Conservation (phyloP, 1,140 invertebrate genomes). For the Macrobrachium rosenbergii region DNA sequence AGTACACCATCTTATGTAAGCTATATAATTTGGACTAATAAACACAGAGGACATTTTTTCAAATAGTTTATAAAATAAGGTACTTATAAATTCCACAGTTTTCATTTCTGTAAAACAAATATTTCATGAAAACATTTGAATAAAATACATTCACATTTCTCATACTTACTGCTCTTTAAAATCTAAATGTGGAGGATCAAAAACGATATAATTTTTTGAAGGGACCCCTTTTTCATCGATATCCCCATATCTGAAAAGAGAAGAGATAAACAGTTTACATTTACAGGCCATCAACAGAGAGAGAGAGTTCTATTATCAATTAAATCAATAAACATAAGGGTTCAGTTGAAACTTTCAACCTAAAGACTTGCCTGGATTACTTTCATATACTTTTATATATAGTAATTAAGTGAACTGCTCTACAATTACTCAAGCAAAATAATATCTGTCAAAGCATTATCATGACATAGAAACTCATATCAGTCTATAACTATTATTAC, state of each 20-base stretch:
- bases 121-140: constrained; percentile 34
- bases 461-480: too few relatives aligned
- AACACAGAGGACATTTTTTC: too few relatives aligned
- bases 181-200: constrained; percentile 78
- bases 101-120: background rate
- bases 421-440: too few relatives aligned
- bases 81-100: background rate
- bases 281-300: constrained; percentile 38
- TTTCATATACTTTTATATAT: too few relatives aligned
- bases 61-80: too few relatives aligned
- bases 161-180: constrained; percentile 78
- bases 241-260: constrained; percentile 53
- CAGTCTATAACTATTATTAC: too few relatives aligned
- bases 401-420: too few relatives aligned
- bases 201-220: constrained; percentile 72
- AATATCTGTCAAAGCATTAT: too few relatives aligned
- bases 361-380: too few relatives aligned
- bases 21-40: too few relatives aligned
- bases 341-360: too few relatives aligned
- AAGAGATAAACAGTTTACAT: background rate
- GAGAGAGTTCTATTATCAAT: constrained; percentile 49
- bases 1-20: background rate
- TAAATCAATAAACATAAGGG: too few relatives aligned
- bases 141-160: background rate
- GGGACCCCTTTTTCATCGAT: constrained; percentile 60